Percentiles rank a stretch among this genome's conserved stretches.
phyloP scores from a whole-genome alignment of 23 tunicate species.

The Trididemnum miniatum region DNA sequence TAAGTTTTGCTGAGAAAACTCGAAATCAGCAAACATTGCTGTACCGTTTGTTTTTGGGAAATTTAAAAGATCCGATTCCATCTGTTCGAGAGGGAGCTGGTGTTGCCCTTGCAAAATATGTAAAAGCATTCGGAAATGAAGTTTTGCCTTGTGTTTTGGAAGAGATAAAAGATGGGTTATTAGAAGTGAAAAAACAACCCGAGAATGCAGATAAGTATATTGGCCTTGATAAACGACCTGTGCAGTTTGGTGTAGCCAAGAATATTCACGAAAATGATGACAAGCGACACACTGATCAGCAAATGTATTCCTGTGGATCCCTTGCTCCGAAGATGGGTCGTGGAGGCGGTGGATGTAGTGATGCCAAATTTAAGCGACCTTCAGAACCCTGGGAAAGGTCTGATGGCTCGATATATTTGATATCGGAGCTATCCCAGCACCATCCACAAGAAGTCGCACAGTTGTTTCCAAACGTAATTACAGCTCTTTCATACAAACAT shows the following conservation, averaged over 20 bases:
- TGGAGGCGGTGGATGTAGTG: conserved; percentile 83
- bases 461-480: conserved; percentile 41
- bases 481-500: conserved; percentile 53
- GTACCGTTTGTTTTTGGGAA: conserved; percentile 67
- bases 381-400: conserved; percentile 96
- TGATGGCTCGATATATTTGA: conserved; percentile 83
- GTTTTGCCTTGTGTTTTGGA: conserved; percentile 40
- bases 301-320: conserved; percentile 97
- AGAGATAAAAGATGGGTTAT: conserved; percentile 59
- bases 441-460: conserved; percentile 24
- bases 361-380: conserved; percentile 72
- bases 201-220: conserved; percentile 52
- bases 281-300: conserved; percentile 67
- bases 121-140: conserved; percentile 63
- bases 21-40: conserved; percentile 32
- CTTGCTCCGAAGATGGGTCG: conserved; percentile 92
- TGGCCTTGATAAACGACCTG: conserved; percentile 83
- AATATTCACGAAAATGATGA: conserved; percentile 43
- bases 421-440: conserved; percentile 48
- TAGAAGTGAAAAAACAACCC: conserved; percentile 54
- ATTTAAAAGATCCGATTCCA: conserved; percentile 83
- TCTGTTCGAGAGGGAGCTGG: conserved; percentile 97
- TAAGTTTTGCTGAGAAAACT: conserved; percentile 48
- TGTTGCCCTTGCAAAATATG: conserved; percentile 70
- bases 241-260: conserved; percentile 88